Evolutionary conservation across 1,140 invertebrate genomes (phyloP).

Genomic region (Planococcus citri): DNA sequence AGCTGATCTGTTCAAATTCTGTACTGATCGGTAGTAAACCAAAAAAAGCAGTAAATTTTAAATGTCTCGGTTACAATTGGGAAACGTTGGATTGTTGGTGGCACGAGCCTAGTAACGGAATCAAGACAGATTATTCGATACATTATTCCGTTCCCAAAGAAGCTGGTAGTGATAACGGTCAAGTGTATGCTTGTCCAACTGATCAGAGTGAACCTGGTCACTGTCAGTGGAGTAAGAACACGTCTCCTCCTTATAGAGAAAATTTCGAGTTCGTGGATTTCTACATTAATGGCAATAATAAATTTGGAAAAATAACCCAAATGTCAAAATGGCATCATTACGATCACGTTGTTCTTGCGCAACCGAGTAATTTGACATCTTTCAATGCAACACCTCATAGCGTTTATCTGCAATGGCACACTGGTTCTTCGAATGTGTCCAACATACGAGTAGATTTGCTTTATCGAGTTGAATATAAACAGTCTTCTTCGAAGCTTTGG

Average conservation of each 20-base stretch:
- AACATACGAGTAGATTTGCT: slow-evolving; percentile 42
- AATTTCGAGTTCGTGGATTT: slow-evolving; percentile 43
- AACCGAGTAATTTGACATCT: slow-evolving; percentile 36
- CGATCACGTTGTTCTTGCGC: slow-evolving; percentile 37
- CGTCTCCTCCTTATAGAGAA: slow-evolving; percentile 46
- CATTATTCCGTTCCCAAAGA: slow-evolving; percentile 38
- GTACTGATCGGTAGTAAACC: slow-evolving; percentile 41
- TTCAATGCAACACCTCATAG: slow-evolving; percentile 42
- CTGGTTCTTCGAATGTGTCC: slow-evolving; percentile 45
- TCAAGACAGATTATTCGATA: too few species aligned
- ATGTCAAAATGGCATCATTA: slow-evolving; percentile 46
- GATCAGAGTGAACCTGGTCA: too few species aligned
- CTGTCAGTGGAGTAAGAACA: slow-evolving; percentile 38
- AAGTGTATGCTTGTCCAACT: too few species aligned
- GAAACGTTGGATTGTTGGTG: slow-evolving; percentile 51
- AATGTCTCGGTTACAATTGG: slow-evolving; percentile 51
- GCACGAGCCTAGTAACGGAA: slow-evolving; percentile 39
- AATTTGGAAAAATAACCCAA: slow-evolving; percentile 39
- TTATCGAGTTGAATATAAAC: slow-evolving; percentile 47
- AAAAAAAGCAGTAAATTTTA: slow-evolving; percentile 42
- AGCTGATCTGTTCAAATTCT: slow-evolving; percentile 38
- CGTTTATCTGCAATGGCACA: slow-evolving; percentile 44
- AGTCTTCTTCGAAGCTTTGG: slow-evolving; percentile 41
- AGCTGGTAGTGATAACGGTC: slow-evolving; percentile 29
- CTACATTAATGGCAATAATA: slow-evolving; percentile 40